Base-by-base conservation (phyloP, 1,140 invertebrate species). In the Battus philenor region DNA sequence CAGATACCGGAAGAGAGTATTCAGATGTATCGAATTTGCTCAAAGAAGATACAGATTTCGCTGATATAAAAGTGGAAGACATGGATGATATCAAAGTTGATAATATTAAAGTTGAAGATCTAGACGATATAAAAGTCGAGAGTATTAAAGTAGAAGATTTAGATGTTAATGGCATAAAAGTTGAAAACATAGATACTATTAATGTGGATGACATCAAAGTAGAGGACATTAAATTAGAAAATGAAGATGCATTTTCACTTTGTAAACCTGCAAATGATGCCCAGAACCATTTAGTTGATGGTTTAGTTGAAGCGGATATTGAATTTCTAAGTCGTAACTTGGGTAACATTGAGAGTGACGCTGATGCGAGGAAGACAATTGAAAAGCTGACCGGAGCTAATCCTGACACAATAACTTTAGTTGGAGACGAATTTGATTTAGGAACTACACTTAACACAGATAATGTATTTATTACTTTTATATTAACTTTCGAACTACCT, bases 271-370 rank as follows among this genome's bases (percentile, higher is more conserved):
- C 43, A 18, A 69, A 81, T 48, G 77, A 77, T 65, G 71, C 68
- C 31, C 68, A 80, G 16, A 81, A 51, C 55, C 68, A 73, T 57
- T 54, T 85, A 41, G 81, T 84, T 3, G 80, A 86, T 56, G 86
- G 85, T 2, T 59, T 87, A 11, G 56, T 87, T 11, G 86, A 87
- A 27, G 70, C 84, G 8, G 86, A 87, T 57, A 87, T 87, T 22
- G 86, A 87, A 43, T 87, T 87, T 65, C 54, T 87, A 31, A 86
- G 80, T 32, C 53, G 83, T 11, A 86, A 87, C 51, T 64, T 87
- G 47, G 82, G 83, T 4, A 85, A 87, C 49, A 86, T 86, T 24
- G 86, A 87, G 32, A 86, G 83, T 60, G 86, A 87, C 36, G 78
- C 86, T 2, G 86, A 87, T 50, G 84, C 83, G 1, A 79, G 84